Conservation (phyloP, 2,888 invertebrate species). For the Vandiemenella viatica region DNA sequence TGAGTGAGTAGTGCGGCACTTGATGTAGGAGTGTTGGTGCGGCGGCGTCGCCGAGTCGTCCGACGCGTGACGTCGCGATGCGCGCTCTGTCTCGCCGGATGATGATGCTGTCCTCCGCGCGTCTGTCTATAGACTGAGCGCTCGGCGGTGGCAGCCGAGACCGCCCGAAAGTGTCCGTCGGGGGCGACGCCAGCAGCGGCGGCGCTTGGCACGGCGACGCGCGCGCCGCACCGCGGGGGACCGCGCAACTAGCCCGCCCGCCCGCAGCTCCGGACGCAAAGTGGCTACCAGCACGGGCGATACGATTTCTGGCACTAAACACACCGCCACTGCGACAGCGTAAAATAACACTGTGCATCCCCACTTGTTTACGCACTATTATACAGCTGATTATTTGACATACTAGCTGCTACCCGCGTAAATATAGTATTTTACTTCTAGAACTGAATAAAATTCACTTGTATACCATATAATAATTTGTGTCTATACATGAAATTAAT, state of each 20-base stretch:
- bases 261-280: conserved; percentile 7
- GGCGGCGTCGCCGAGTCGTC: not conserved
- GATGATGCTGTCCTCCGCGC: conserved; percentile 6
- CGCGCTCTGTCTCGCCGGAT: conserved; percentile 4
- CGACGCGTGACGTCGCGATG: conserved; percentile 4
- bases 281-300: conserved; percentile 11
- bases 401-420: too few species aligned
- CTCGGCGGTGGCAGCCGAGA: conserved; percentile 29
- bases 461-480: too few species aligned
- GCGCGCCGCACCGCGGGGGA: conserved; percentile 31
- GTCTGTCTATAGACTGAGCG: conserved; percentile 8
- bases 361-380: too few species aligned
- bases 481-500: too few species aligned
- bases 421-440: too few species aligned
- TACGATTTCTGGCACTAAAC: too few species aligned
- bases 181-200: conserved; percentile 29
- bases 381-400: too few species aligned
- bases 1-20: not conserved
- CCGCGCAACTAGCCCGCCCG: conserved; percentile 9
- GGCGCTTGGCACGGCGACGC: conserved; percentile 26
- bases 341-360: too few species aligned
- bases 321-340: too few species aligned
- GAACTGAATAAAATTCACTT: too few species aligned
- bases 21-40: not conserved
- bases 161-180: conserved; percentile 35